Evolutionary conservation across 2,113 vertebrate species (phyloP).

Genomic region (Siphamia tubifer): DNA sequence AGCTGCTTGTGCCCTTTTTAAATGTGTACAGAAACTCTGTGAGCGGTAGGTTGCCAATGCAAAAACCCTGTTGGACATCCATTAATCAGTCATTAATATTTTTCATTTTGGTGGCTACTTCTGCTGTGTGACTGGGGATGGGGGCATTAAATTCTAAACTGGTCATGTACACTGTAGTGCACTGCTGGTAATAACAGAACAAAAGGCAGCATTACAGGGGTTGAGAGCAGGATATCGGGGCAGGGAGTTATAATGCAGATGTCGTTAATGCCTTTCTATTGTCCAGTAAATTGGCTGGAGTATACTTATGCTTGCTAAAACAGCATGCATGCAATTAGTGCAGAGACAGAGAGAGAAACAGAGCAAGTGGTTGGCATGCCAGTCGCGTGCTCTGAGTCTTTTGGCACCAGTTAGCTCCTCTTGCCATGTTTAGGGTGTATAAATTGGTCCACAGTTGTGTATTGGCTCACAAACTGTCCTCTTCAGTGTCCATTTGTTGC

Average conservation of each 20-base stretch:
- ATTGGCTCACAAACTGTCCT: slow-evolving; percentile 48
- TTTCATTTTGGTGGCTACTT: background rate
- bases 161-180: background rate
- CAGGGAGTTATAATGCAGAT: slow-evolving; percentile 33
- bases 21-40: slow-evolving; percentile 2
- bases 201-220: background rate
- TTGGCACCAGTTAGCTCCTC: slow-evolving; percentile 47
- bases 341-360: slow-evolving; percentile 21
- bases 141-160: background rate
- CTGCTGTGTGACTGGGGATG: background rate
- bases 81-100: slow-evolving; percentile 1
- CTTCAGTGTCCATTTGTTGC: slow-evolving; percentile 52
- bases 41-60: slow-evolving; percentile 65
- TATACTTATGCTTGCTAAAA: slow-evolving; percentile 44
- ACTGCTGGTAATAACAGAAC: background rate
- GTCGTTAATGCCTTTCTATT: slow-evolving; percentile 42
- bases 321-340: slow-evolving; percentile 55
- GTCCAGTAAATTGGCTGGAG: slow-evolving; percentile 54
- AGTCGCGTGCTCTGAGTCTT: slow-evolving; percentile 42
- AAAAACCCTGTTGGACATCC: background rate
- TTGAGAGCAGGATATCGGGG: background rate
- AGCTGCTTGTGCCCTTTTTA: slow-evolving; percentile 29
- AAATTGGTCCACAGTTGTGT: slow-evolving; percentile 49
- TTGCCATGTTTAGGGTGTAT: slow-evolving; percentile 52
- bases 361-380: slow-evolving; percentile 39